Evolutionary conservation across 2,113 vertebrate genomes (phyloP), one percentile per base, ranked within the genome.

Genomic region (Colossoma macropomum): DNA sequence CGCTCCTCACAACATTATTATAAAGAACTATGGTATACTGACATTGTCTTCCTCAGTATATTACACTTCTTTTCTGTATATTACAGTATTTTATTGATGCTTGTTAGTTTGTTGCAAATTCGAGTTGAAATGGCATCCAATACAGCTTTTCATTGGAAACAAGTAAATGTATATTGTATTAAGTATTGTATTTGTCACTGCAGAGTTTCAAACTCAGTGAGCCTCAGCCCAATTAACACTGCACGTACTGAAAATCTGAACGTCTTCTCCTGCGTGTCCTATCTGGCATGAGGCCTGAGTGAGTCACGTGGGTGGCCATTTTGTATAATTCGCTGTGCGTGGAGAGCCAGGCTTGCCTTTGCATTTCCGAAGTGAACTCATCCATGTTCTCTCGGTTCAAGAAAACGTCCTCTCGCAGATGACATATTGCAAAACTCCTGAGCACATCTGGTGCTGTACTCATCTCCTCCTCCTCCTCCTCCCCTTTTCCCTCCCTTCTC

Each of bases 401-500:
- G 84, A 83, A 87, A 79, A 86, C 38, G 80, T 79, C 79, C 52
- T 84, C 69, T 72, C 76, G 79, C 80, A 77, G 80, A 87, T 87
- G 86, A 85, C 83, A 86, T 83, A 85, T 79, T 88, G 83, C 85
- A 86, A 87, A 82, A 80, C 82, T 86, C 86, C 86, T 82, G 79
- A 84, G 84, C 82, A 87, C 86, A 89, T 89, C 86, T 89, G 88
- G 79, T 87, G 86, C 82, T 86, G 63, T 81, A 83, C 84, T 87
- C 86, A 87, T 77, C 77, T 71, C 65, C 27, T 76, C 30, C 77
- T 66, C 82, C 54, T 50, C 62, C 80, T 50, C 65, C 41, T 28
- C 27, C 82, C 27, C 12, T 25, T 32, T 10, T 62, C n/a, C 3
- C 79, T 41, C 56, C 69, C n/a, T n/a, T n/a, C n/a, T n/a, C n/a